Evolutionary conservation across 2,888 invertebrate genomes (phyloP).

Genomic region (Ferdinandea cuprea): DNA sequence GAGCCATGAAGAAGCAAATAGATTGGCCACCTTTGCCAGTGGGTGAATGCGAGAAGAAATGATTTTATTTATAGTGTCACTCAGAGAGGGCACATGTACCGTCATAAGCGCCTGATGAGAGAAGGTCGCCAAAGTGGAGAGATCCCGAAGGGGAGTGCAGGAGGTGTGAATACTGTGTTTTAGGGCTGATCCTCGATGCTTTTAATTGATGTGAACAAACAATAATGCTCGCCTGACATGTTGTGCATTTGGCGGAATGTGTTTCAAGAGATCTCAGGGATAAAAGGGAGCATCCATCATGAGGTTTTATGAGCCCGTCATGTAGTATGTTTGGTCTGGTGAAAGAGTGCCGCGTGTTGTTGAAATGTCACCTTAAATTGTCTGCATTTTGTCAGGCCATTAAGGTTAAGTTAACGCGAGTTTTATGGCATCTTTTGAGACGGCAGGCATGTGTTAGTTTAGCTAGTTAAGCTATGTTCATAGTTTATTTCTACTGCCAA

Average conservation of each 20-base stretch:
- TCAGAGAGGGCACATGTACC: slow-evolving; percentile 55
- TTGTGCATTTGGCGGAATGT: slow-evolving; percentile 66
- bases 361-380: slow-evolving; percentile 60
- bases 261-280: slow-evolving; percentile 68
- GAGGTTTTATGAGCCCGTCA: slow-evolving; percentile 47
- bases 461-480: too few species aligned
- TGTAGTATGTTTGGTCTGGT: slow-evolving; percentile 1
- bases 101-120: slow-evolving; percentile 59
- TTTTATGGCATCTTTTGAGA: slow-evolving; percentile 36
- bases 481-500: not conserved
- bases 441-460: not conserved
- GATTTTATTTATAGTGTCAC: slow-evolving; percentile 71
- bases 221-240: slow-evolving; percentile 51
- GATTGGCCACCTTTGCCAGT: slow-evolving; percentile 61
- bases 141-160: not conserved
- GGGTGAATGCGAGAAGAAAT: slow-evolving; percentile 5
- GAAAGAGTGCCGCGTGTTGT: slow-evolving; percentile 56
- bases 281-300: slow-evolving; percentile 71
- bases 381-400: slow-evolving; percentile 56
- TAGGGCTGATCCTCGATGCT: slow-evolving; percentile 58
- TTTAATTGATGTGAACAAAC: slow-evolving; percentile 69
- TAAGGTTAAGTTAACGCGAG: slow-evolving; percentile 35
- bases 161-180: slow-evolving; percentile 47
- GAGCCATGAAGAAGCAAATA: slow-evolving; percentile 53
- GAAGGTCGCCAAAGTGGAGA: slow-evolving; percentile 54